These are phyloP conservation scores for Carollia perspicillata DNA, from an alignment of 2,113 vertebrate species.

Conservation along the genomic window DNA sequence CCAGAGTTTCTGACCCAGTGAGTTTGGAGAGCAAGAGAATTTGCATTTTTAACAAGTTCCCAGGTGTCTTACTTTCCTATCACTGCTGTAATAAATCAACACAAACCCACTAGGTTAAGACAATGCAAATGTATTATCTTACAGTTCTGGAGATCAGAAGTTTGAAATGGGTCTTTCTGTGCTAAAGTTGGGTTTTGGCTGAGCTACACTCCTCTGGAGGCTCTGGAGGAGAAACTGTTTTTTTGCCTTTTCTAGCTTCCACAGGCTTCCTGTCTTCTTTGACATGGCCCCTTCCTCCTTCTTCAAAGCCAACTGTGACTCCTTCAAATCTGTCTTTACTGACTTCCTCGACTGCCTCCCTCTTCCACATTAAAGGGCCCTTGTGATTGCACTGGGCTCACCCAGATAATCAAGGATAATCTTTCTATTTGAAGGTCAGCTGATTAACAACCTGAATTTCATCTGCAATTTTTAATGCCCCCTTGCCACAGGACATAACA, in stretches of 20 bases:
- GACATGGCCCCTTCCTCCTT: background rate
- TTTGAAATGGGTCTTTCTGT: background rate
- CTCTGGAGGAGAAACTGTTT: background rate
- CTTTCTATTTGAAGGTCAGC: background rate
- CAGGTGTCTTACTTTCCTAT: background rate
- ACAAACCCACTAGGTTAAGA: background rate
- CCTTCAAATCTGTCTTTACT: background rate
- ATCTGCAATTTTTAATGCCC: background rate
- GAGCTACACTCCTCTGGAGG: background rate
- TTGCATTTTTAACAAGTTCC: background rate
- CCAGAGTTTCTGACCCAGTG: background rate
- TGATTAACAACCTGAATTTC: background rate
- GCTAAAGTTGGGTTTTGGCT: background rate
- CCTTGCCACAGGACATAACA: background rate
- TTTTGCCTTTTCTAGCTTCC: background rate
- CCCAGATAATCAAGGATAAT: background rate
- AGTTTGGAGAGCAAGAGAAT: background rate
- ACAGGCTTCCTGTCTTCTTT: background rate
- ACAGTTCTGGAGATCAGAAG: background rate
- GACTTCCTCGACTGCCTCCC: background rate
- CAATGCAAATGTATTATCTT: background rate
- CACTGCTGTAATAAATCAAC: background rate
- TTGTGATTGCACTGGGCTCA: background rate
- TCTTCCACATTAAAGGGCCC: background rate
- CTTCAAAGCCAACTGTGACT: background rate